phyloP scores from a whole-genome alignment of 2,888 invertebrate genomes.

The Caenorhabditis sp. region DNA sequence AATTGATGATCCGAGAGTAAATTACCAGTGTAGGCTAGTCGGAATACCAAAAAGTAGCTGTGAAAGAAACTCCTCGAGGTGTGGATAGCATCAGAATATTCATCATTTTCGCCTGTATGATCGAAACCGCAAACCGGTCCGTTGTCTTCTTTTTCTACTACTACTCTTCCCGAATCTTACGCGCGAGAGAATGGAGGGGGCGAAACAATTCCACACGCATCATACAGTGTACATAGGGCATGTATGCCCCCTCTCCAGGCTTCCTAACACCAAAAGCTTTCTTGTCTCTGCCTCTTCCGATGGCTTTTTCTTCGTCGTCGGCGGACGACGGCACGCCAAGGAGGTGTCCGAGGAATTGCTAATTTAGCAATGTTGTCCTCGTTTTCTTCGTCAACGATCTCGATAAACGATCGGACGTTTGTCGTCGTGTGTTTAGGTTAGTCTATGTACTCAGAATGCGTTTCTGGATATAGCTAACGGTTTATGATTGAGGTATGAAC shows the following conservation, averaged over 20 bases:
- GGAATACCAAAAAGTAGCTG: conserved; percentile 2
- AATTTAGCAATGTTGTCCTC: conserved; percentile 42
- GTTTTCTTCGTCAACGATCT: conserved; percentile 39
- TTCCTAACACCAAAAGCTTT: conserved; percentile 30
- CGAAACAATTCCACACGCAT: conserved; percentile 59
- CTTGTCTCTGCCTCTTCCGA: conserved; percentile 10
- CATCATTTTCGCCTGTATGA: conserved; percentile 16
- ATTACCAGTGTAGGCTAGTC: conserved; percentile 12
- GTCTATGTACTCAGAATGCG: conserved; percentile 22
- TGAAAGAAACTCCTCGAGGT: conserved; percentile 24
- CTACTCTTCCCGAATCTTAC: conserved; percentile 47
- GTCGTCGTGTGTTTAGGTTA: conserved; percentile 31
- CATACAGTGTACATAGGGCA: conserved; percentile 64
- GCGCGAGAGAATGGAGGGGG: conserved; percentile 20
- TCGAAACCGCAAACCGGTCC: conserved; percentile 49
- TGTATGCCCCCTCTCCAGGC: conserved; percentile 12
- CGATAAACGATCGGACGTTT: conserved; percentile 34
- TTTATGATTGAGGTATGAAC: too few relatives aligned
- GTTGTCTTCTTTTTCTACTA: conserved; percentile 16
- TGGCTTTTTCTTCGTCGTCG: conserved; percentile 28
- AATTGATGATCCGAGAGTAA: conserved; percentile 47
- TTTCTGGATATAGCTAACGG: neutral
- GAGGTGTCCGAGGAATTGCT: conserved; percentile 42
- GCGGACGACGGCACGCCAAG: conserved; percentile 17
- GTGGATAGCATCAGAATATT: conserved; percentile 32